Evolutionary conservation across 2,797 vertebrate genomes (phyloP).

Genomic region (Helostoma temminkii): DNA sequence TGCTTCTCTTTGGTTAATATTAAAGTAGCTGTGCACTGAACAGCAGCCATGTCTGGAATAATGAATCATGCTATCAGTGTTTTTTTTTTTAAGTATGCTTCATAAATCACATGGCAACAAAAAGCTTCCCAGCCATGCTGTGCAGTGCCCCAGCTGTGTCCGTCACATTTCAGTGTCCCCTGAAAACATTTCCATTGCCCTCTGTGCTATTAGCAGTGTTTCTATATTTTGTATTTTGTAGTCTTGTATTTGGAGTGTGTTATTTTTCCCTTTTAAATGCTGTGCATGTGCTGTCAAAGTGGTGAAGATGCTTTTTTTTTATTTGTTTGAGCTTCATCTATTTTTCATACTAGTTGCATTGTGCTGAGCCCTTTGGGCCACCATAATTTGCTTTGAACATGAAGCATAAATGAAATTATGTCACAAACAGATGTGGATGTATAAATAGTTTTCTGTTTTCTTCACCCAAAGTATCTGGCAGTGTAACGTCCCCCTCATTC

Average conservation of each 20-base stretch:
- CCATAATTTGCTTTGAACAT: slow-evolving; percentile 25
- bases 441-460: slow-evolving; percentile 15
- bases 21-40: slow-evolving; percentile 46
- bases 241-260: no score
- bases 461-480: slow-evolving; percentile 6
- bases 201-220: no score
- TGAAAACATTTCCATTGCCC: no score
- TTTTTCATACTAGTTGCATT: not conserved
- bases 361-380: not conserved
- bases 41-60: no score
- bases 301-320: not conserved
- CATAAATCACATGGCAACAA: no score
- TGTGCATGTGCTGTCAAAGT: not conserved
- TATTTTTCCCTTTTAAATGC: no score
- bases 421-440: slow-evolving; percentile 40
- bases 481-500: slow-evolving; percentile 3
- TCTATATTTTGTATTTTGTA: no score
- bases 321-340: not conserved
- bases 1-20: slow-evolving; percentile 32
- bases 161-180: not conserved
- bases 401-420: slow-evolving; percentile 61
- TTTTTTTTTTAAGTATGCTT: no score
- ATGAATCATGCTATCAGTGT: no score
- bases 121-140: no score
- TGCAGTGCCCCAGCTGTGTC: no score